Evolutionary conservation across 1,140 invertebrate genomes (phyloP).

Genomic region (Caenorhabditis brenneri): DNA sequence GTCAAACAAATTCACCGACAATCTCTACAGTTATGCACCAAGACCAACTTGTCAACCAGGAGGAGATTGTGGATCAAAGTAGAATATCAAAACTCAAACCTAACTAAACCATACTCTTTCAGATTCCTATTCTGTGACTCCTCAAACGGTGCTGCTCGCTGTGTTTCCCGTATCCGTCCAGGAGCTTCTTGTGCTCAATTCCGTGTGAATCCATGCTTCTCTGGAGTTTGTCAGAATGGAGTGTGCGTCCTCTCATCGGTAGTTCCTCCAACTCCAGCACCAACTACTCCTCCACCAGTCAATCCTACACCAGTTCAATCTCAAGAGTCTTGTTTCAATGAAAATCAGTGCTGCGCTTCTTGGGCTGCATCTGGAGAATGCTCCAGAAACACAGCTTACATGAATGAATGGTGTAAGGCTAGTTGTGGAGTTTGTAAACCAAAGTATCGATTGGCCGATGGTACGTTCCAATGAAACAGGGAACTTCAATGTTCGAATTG

Average conservation of each 20-base stretch:
- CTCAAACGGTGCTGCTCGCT: slow-evolving; percentile 60
- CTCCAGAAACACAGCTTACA: slow-evolving; percentile 53
- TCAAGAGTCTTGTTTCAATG: slow-evolving; percentile 58
- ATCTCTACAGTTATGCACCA: slow-evolving; percentile 67
- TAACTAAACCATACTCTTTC: background rate
- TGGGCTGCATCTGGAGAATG: slow-evolving; percentile 59
- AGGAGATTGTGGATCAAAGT: slow-evolving; percentile 65
- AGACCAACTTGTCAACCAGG: slow-evolving; percentile 59
- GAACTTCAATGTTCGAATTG: background rate
- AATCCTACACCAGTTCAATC: slow-evolving; percentile 8
- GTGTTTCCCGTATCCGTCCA: slow-evolving; percentile 63
- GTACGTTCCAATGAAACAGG: background rate
- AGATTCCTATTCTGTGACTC: slow-evolving; percentile 66
- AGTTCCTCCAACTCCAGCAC: slow-evolving; percentile 26
- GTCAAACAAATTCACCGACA: slow-evolving; percentile 67
- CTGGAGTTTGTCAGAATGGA: slow-evolving; percentile 49
- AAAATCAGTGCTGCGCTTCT: slow-evolving; percentile 56
- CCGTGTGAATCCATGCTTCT: slow-evolving; percentile 49
- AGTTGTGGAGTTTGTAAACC: slow-evolving; percentile 51
- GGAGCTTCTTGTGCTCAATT: slow-evolving; percentile 45
- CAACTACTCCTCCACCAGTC: slow-evolving; percentile 38
- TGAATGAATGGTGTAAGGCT: slow-evolving; percentile 57
- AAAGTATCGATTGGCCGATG: slow-evolving; percentile 46
- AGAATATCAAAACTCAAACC: background rate
- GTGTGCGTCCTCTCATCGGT: slow-evolving; percentile 32